Evolutionary conservation across 2,888 invertebrate species (phyloP), one percentile per base, ranked within the genome.

Genomic region (Isoperla grammatica): DNA sequence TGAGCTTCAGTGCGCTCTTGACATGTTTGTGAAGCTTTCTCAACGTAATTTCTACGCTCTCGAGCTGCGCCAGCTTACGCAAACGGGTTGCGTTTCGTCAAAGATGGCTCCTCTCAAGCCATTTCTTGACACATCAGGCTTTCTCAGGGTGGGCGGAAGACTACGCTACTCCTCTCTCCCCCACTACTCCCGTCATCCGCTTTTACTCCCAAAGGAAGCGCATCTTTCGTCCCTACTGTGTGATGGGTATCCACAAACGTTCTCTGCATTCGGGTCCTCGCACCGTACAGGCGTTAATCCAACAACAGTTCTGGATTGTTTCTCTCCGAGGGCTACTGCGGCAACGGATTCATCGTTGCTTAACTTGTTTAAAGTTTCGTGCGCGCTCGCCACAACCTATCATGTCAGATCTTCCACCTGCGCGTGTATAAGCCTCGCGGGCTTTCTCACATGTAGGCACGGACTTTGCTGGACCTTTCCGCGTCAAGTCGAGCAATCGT

Each of bases 141-240:
- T 66, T 68, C 12, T 63, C 64, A 23, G 67, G 60, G 57, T 70
- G 71, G 48, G 69, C 73, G 19, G 70, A 67, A 59, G 70, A 69
- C 64, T 59, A 23, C 23, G 29, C 29, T 2, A 39, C 20, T 57
- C 59, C 58, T 57, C 15, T 13, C 40, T 40, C 11, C 40, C 40
- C 4, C 5, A 8, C 12, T 5, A 53, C 2, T 4, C 40, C 40
- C 40, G 40, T 15, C 40, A 40, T 40, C 40, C 40, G 4, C 15
- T 40, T 40, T 15, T 40, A 12, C 40, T 40, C 3, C 12, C 40
- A 12, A 40, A 40, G 20, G 6, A 48, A 15, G 40, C 4, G 6
- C 40, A 12, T 12, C 40, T 40, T 3, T 40, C 40, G 40, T 12
- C 40, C 4, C 15, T 40, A 40, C 3, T 40, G 3, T 40, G 40